Evolutionary conservation across 2,797 vertebrate genomes (phyloP), one percentile per base, ranked within the genome.

Genomic region (Chelon labrosus): DNA sequence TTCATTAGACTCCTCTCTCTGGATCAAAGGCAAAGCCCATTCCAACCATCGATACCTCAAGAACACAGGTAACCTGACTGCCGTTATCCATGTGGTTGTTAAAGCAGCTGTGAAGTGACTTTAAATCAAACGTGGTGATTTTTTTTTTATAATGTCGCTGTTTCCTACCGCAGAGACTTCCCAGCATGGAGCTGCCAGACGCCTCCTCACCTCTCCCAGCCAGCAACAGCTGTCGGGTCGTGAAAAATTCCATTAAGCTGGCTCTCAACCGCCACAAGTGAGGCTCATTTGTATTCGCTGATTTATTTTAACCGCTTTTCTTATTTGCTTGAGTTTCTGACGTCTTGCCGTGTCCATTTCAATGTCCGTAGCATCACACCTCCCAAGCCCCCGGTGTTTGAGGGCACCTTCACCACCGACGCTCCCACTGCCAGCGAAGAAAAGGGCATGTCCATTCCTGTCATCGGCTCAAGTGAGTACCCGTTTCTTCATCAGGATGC

Each of bases 191-290:
- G 90, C 94, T 99, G 69, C 97, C 98, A 61, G 98, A 99, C 79
- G 95, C 96, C 56, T 98, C 97, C 37, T 98, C 98, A 38, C 98
- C 98, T 38, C 89, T 98, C 72, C 98, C 98, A 63, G 93, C 96
- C 82, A 99, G 93, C 85, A 97, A 95, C 80, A 92, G 84, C 38
- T 93, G 91, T 65, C 96, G 96, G 27, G 95, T 99, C 20, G 96
- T 99, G 77, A 99, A 99, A 87, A 99, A 98, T 88, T 98, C 98
- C 74, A 99, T 99, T 88, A 96, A 98, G 88, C 94, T 99, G 85
- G 98, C 97, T 35, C 96, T 99, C 75, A 99, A 99, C 77, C 96
- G 96, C 83, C 91, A 92, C 94, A 94, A 91, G 94, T 95, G 86
- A 95, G 89, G 41, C 9, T 25, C 44, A 11, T 10, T 41, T 59